phyloP scores from a whole-genome alignment of 2,113 vertebrate species.

The Chionis minor region DNA sequence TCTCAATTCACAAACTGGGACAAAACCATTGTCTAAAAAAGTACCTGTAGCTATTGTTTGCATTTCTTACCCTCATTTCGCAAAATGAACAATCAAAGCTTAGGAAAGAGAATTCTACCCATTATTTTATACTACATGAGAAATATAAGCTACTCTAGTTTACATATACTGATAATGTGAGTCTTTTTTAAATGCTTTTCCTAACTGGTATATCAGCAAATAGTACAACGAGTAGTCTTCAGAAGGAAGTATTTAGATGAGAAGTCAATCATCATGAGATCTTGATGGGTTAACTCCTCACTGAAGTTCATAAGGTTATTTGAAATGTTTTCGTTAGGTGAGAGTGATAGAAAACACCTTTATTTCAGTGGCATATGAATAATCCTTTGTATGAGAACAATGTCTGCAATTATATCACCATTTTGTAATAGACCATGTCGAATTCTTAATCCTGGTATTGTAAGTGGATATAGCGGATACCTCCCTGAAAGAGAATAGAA shows the following conservation, averaged over 20 bases:
- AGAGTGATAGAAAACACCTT: not conserved
- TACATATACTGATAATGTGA: not conserved
- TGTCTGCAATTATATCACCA: not conserved
- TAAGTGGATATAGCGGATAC: not conserved
- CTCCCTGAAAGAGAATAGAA: not conserved
- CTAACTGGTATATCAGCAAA: not conserved
- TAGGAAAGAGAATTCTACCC: not conserved
- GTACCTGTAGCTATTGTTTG: not conserved
- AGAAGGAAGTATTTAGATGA: not conserved
- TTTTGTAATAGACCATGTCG: rapidly evolving
- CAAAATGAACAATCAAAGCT: not conserved
- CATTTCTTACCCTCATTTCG: not conserved
- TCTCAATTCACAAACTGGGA: not conserved
- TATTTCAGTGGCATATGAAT: not conserved
- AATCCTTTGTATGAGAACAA: not conserved
- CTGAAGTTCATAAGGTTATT: not conserved
- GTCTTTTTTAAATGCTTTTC: not conserved
- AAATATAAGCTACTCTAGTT: not conserved
- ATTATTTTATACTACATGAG: not conserved
- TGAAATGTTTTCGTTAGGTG: not conserved
- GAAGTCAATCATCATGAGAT: not conserved
- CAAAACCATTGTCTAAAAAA: not conserved
- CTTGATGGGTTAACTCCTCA: not conserved
- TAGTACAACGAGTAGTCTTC: not conserved
- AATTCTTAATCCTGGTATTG: slow-evolving; percentile 11